Percentiles rank a stretch among this genome's conserved stretches.
Evolutionary conservation across 2,888 invertebrate species (phyloP).

Genomic region (Pammene fasciana): DNA sequence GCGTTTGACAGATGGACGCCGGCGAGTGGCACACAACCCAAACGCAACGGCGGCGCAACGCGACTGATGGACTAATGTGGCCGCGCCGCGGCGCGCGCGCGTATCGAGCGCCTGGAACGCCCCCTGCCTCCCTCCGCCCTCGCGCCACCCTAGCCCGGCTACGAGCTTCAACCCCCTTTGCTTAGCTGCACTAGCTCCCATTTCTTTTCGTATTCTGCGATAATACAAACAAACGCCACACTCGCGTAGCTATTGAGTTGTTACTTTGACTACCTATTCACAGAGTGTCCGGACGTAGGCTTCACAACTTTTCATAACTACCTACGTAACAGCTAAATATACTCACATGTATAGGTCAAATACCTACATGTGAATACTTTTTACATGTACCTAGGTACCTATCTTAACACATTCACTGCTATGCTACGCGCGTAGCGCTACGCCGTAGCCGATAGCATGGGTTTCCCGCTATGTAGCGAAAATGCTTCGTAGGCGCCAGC

Average conservation of each 20-base stretch:
- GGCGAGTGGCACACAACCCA: conserved; percentile 56
- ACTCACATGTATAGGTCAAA: no score
- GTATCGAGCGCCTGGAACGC: conserved; percentile 75
- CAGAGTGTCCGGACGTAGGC: conserved; percentile 23
- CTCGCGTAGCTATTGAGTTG: conserved; percentile 39
- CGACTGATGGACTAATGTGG: conserved; percentile 63
- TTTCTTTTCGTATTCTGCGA: conserved; percentile 47
- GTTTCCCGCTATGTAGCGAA: no score
- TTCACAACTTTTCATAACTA: conserved; percentile 9
- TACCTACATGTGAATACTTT: no score
- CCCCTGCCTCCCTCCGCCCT: conserved; percentile 67
- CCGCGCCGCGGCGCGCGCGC: conserved; percentile 75
- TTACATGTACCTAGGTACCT: no score
- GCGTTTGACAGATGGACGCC: conserved; percentile 68
- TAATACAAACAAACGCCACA: conserved; percentile 44
- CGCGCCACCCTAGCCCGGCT: conserved; percentile 57
- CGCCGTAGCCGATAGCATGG: no score
- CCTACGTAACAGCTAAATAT: not conserved
- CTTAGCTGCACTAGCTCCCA: conserved; percentile 51
- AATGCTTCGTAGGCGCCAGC: no score
- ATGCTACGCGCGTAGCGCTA: no score
- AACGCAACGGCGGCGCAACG: conserved; percentile 68
- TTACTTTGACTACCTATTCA: conserved; percentile 36
- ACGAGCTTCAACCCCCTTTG: conserved; percentile 49
- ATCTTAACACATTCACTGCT: no score